Evolutionary conservation across 2,888 invertebrate species (phyloP), one percentile per base, ranked within the genome.

Genomic region (Hanleya hanleyi): DNA sequence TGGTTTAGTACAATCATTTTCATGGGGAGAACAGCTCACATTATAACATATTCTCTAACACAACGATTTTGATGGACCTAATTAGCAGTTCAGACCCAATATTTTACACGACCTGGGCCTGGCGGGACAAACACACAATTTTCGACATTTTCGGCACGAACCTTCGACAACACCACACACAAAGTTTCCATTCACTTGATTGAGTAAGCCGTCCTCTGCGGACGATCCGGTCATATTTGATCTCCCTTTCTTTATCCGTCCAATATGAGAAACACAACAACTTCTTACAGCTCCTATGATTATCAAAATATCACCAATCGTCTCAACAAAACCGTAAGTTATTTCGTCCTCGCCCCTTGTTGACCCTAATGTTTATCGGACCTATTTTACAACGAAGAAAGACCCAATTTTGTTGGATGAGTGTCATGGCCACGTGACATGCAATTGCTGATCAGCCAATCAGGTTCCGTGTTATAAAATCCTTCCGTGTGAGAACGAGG

Each of bases 81-180:
- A n/a, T n/a, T n/a, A n/a, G n/a, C n/a, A n/a, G n/a, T n/a, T n/a
- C n/a, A n/a, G n/a, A n/a, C n/a, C n/a, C n/a, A n/a, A n/a, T n/a
- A n/a, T n/a, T n/a, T n/a, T n/a, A n/a, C n/a, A n/a, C n/a, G n/a
- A n/a, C n/a, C n/a, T n/a, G n/a, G n/a, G n/a, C n/a, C n/a, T n/a
- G n/a, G n/a, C n/a, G n/a, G n/a, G n/a, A n/a, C n/a, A n/a, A n/a
- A n/a, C n/a, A n/a, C n/a, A n/a, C n/a, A n/a, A n/a, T n/a, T n/a
- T n/a, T n/a, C n/a, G n/a, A n/a, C n/a, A n/a, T 37, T 37, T n/a
- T 33, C 15, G 18, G 15, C 26, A 50, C 57, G 70, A 75, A 83
- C 83, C 83, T 82, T 83, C 83, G 15, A 83, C 83, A 49, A 81
- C 83, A 18, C 83, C 83, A 71, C 81, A 81, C 18, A 82, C 50